These are phyloP conservation scores for Muscicapa comitata DNA, from an alignment of 2,797 vertebrate species.

Conservation along the genomic window DNA sequence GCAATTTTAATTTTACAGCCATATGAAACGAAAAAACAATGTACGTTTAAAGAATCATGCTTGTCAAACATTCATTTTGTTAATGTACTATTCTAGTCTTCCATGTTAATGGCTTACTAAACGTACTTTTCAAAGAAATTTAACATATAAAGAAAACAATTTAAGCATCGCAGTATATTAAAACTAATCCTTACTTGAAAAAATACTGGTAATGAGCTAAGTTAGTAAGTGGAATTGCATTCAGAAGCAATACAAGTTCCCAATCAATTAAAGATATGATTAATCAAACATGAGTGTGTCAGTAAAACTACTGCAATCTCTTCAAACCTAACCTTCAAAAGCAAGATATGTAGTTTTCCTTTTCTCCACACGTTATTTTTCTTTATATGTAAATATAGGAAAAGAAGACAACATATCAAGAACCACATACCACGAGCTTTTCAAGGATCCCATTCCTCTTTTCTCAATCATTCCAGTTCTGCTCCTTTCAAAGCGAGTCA, in stretches of 20 bases:
- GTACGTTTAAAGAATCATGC: neutral
- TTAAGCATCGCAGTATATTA: conserved; percentile 38
- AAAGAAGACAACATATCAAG: neutral
- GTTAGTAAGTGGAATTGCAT: neutral
- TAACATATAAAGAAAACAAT: conserved; percentile 24
- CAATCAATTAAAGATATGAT: neutral
- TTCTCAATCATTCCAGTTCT: neutral
- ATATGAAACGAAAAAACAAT: neutral
- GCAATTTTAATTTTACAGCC: conserved; percentile 22
- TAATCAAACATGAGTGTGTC: neutral
- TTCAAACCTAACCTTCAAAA: neutral
- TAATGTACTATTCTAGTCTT: neutral
- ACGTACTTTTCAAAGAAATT: neutral
- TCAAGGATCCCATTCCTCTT: neutral
- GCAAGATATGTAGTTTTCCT: neutral
- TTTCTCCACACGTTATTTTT: neutral
- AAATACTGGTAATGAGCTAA: conserved; percentile 35
- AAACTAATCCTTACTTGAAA: conserved; percentile 4
- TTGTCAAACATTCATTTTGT: conserved; percentile 24
- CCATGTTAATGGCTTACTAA: neutral
- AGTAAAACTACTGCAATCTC: neutral
- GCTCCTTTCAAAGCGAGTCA: conserved; percentile 50
- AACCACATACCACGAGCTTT: rapidly evolving
- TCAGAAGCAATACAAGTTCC: neutral
- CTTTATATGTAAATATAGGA: neutral